Percentiles rank a stretch among this genome's conserved stretches.
Evolutionary conservation across 2,888 invertebrate genomes (phyloP).

Genomic region (Agonopterix heracliana): DNA sequence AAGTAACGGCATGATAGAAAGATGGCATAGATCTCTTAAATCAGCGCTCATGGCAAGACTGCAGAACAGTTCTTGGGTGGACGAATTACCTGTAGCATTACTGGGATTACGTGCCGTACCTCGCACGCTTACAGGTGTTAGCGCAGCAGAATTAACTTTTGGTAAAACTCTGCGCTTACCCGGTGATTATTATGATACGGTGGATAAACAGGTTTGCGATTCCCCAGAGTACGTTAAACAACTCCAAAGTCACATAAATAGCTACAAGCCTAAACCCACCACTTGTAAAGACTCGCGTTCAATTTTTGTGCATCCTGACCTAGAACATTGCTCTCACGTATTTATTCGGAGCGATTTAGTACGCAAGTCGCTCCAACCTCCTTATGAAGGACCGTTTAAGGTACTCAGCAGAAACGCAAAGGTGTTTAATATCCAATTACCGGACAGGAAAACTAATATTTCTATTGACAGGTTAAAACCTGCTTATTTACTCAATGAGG

Average conservation of each 20-base stretch:
- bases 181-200: no score
- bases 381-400: neutral
- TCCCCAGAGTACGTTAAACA: no score
- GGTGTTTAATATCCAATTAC: neutral
- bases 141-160: neutral
- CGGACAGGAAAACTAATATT: neutral
- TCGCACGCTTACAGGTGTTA: neutral
- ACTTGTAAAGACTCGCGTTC: neutral
- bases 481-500: neutral
- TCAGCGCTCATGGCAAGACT: neutral
- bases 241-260: no score
- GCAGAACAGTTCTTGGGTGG: neutral
- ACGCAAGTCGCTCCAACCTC: neutral
- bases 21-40: neutral
- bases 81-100: neutral
- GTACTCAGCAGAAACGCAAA: neutral
- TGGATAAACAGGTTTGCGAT: no score
- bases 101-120: neutral
- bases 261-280: no score
- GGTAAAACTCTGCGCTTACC: neutral
- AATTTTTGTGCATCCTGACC: neutral
- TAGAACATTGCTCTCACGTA: neutral
- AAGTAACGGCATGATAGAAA: neutral
- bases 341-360: neutral
- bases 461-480: neutral